A percentile compares a stretch with the other conserved stretches of the same genome.
Evolutionary conservation across 1,140 invertebrate species (phyloP).

Genomic region (Ceratitis capitata): DNA sequence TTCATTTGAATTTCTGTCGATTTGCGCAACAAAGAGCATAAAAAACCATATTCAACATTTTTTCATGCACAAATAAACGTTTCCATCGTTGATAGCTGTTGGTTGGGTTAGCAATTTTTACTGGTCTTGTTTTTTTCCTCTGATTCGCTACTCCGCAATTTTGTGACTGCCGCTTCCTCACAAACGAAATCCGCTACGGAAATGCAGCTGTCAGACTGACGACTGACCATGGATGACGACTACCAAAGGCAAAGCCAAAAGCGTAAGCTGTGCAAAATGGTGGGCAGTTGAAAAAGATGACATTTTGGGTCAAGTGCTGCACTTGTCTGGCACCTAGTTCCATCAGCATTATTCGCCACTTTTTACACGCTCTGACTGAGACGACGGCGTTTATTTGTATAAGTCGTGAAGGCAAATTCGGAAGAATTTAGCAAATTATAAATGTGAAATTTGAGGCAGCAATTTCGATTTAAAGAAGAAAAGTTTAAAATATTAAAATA

Average conservation of each 20-base stretch:
- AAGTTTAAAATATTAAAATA: neutral
- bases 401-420: neutral
- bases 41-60: neutral
- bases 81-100: neutral
- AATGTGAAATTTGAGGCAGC: neutral
- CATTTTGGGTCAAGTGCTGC: constrained; percentile 17
- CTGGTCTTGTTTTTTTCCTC: neutral
- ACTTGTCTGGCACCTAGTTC: constrained; percentile 31
- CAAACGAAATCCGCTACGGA: constrained; percentile 19
- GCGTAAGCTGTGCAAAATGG: neutral
- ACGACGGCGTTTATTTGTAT: neutral
- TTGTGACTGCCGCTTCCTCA: neutral
- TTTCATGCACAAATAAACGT: neutral
- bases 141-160: neutral
- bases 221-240: too few species aligned
- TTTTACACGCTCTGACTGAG: constrained; percentile 6
- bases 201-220: too few species aligned
- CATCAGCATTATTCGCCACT: neutral
- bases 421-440: neutral
- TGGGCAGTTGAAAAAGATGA: neutral
- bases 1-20: neutral
- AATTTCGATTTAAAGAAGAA: neutral
- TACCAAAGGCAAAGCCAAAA: neutral
- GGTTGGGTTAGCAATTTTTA: neutral
- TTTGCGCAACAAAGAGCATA: neutral